A percentile compares a stretch with the other conserved stretches of the same genome.
phyloP scores from a whole-genome alignment of 2,797 vertebrate species.

The Adelosebastes latens region DNA sequence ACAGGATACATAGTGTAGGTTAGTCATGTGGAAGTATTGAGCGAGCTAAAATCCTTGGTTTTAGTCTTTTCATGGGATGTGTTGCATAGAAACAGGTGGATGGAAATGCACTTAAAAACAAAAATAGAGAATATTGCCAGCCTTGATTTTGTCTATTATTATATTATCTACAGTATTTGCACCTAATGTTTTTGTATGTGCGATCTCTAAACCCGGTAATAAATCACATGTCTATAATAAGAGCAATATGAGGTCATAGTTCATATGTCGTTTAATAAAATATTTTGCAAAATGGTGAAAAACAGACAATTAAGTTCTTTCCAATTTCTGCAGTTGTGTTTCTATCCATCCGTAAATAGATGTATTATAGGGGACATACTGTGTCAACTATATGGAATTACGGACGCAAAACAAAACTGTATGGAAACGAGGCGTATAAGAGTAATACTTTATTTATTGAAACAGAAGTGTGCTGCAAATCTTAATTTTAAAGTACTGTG shows the following conservation, averaged over 20 bases:
- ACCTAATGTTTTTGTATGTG: too few relatives aligned
- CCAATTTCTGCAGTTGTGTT: too few relatives aligned
- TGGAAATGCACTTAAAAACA: neutral
- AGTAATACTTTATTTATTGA: neutral
- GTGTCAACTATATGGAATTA: too few relatives aligned
- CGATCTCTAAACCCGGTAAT: too few relatives aligned
- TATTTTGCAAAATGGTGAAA: too few relatives aligned
- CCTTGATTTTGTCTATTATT: neutral
- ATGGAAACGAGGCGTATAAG: neutral
- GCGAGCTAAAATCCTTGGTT: neutral
- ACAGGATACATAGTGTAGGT: neutral
- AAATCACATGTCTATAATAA: too few relatives aligned
- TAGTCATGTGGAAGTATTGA: neutral
- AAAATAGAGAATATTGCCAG: neutral
- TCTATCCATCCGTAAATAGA: too few relatives aligned
- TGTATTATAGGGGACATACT: too few relatives aligned
- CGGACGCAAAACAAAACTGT: too few relatives aligned
- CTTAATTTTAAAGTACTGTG: neutral
- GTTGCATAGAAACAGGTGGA: neutral
- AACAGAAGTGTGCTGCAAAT: neutral
- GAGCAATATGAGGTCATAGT: neutral
- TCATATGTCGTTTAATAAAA: too few relatives aligned
- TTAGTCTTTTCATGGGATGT: neutral
- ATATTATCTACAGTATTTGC: too few relatives aligned
- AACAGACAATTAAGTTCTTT: too few relatives aligned